Evolutionary conservation across 1,140 invertebrate genomes (phyloP).

Genomic region (Spodoptera frugiperda): DNA sequence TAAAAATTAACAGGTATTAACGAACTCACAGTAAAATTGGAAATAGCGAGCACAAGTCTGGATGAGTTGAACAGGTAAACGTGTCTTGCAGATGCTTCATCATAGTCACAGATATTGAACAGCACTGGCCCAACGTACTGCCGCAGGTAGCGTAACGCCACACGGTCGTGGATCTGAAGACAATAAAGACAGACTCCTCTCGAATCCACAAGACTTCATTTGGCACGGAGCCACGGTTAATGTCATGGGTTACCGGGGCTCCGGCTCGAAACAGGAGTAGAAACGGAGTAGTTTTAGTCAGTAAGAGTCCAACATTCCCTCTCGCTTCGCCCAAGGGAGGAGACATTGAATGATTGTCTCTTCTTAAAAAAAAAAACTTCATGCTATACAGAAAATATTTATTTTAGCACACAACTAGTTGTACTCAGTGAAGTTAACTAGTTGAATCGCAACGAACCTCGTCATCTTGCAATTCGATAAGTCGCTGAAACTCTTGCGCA

Average conservation of each 20-base stretch:
- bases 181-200: background rate
- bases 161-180: constrained; percentile 66
- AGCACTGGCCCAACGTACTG: constrained; percentile 64
- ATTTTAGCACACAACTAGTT: too few species aligned
- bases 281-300: too few species aligned
- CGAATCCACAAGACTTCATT: too few species aligned
- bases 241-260: too few species aligned
- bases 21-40: constrained; percentile 73
- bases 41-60: constrained; percentile 68
- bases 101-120: constrained; percentile 70
- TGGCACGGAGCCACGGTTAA: too few species aligned
- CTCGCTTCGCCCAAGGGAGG: too few species aligned
- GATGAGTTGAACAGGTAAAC: constrained; percentile 74
- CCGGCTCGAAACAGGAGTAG: too few species aligned
- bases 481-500: constrained; percentile 61
- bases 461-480: constrained; percentile 73
- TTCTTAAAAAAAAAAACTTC: too few species aligned
- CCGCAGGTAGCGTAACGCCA: constrained; percentile 66
- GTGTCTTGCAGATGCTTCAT: constrained; percentile 54
- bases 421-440: too few species aligned
- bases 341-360: too few species aligned
- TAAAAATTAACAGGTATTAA: background rate
- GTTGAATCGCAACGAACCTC: constrained; percentile 55
- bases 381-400: too few species aligned
- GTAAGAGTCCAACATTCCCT: too few species aligned